Base-by-base conservation (phyloP, 64 coral and sea anemone genomes). In the Montipora efflorescens region DNA sequence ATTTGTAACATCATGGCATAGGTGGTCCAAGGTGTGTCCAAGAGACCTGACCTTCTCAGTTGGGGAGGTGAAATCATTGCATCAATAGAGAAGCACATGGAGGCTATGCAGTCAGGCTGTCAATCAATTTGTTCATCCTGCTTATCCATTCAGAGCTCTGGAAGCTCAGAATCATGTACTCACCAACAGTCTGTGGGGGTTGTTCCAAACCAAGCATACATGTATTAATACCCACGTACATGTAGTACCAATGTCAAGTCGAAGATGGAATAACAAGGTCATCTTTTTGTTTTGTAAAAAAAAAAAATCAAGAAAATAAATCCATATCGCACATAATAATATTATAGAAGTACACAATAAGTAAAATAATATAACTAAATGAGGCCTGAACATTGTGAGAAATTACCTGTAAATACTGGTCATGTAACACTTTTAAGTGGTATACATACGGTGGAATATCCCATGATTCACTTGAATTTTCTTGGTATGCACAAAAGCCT, bases 51-150 rank as follows among this genome's bases (percentile, higher is more conserved):
- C 8, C 44, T 51, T 1, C 74, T 92, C 15, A 47, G 49, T 58
- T 92, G 90, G 90, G 81, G 81, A 64, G 81, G 77, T 49, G 73
- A 85, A 20, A 75, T 85, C 11, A 92, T 86, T 85, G 55, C 74
- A 49, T 57, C 72, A 0, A 92, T 92, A 59, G 90, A 92, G 20
- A 82, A 77, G 47, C 90, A 92, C 28, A 86, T 92, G 73, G 71
- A 92, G 21, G 90, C 68, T 36, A 85, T 92, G 90, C 68, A 83
- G 80, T 23, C 8, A 21, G 90, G 62, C 16, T 84, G 90, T 85
- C 80, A 85, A 2, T 83, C 90, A 18, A 20, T 50, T 8, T 86
- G 82, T 72, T 86, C 82, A 5, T 86, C 82, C 19, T 86, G 82
- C 47, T 71, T 48, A 10, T 86, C 82, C 11, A 86, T 86, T 49